A percentile compares a stretch with the other conserved stretches of the same genome.
phyloP scores from a whole-genome alignment of 2,113 vertebrate genomes.

The Amazona guildingii region DNA sequence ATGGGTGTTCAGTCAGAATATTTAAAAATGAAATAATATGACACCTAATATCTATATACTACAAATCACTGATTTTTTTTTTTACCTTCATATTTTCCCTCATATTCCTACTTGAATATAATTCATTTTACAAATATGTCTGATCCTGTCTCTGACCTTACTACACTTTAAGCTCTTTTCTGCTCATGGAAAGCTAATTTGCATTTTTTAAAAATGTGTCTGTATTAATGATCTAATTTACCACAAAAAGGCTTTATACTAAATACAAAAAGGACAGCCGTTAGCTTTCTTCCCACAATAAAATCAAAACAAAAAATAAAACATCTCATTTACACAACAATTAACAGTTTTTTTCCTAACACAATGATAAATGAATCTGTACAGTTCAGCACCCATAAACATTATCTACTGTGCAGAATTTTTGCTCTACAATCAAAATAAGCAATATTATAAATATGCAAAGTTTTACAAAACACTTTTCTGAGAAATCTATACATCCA shows the following conservation, averaged over 20 bases:
- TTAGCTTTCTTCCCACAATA: slow-evolving; percentile 48
- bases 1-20: not conserved
- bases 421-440: slow-evolving; percentile 52
- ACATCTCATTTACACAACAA: slow-evolving; percentile 50
- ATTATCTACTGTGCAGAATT: slow-evolving; percentile 35
- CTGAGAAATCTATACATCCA: slow-evolving; percentile 60
- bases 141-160: slow-evolving; percentile 53
- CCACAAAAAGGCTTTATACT: slow-evolving; percentile 63
- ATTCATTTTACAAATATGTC: slow-evolving; percentile 64
- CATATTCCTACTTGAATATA: slow-evolving; percentile 56
- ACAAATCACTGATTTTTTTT: slow-evolving; percentile 42
- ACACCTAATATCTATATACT: slow-evolving; percentile 30
- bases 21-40: slow-evolving; percentile 29
- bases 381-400: slow-evolving; percentile 28
- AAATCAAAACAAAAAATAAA: slow-evolving; percentile 60
- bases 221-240: slow-evolving; percentile 52
- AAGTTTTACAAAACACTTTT: slow-evolving; percentile 69
- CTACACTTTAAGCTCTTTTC: slow-evolving; percentile 51
- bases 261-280: slow-evolving; percentile 60
- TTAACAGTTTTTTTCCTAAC: not conserved
- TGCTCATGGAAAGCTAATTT: slow-evolving; percentile 59
- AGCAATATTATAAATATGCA: slow-evolving; percentile 56
- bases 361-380: slow-evolving; percentile 44
- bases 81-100: slow-evolving; percentile 44
- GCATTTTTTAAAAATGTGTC: slow-evolving; percentile 52